Percentiles rank a stretch among this genome's conserved stretches.
phyloP scores from a whole-genome alignment of 2,797 vertebrate species.

The Myripristis jacobus region DNA sequence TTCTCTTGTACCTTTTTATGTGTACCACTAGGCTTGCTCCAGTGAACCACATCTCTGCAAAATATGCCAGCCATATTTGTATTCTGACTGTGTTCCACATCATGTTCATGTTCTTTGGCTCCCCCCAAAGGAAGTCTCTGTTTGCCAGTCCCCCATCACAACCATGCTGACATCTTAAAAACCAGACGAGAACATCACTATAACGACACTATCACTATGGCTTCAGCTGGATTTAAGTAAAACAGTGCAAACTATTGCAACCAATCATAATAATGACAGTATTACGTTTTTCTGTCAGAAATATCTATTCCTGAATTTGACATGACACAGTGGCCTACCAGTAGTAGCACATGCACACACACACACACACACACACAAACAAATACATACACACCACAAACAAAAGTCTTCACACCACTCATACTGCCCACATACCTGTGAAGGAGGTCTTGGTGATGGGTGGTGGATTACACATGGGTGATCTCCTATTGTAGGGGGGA shows the following conservation, averaged over 20 bases:
- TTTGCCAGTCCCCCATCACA: slow-evolving; percentile 18
- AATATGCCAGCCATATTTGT: slow-evolving; percentile 29
- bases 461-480: slow-evolving; percentile 97
- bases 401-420: not conserved
- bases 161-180: slow-evolving; percentile 14
- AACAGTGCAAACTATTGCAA: too few species aligned
- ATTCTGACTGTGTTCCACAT: slow-evolving; percentile 14
- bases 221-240: too few species aligned
- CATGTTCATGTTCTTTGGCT: slow-evolving; percentile 39
- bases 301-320: too few species aligned
- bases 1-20: not conserved
- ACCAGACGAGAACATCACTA: not conserved
- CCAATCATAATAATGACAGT: too few species aligned
- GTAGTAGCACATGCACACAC: not conserved
- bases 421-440: slow-evolving; percentile 87
- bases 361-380: slow-evolving; percentile 5
- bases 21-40: not conserved
- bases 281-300: too few species aligned
- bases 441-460: slow-evolving; percentile 97
- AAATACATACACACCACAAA: slow-evolving; percentile 9
- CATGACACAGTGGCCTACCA: not conserved
- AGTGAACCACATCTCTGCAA: slow-evolving; percentile 9
- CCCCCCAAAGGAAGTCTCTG: slow-evolving; percentile 23
- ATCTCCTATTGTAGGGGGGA: slow-evolving; percentile 85
- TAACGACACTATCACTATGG: not conserved